Conservation (phyloP, 2,888 invertebrate genomes). For the Atherix ibis region DNA sequence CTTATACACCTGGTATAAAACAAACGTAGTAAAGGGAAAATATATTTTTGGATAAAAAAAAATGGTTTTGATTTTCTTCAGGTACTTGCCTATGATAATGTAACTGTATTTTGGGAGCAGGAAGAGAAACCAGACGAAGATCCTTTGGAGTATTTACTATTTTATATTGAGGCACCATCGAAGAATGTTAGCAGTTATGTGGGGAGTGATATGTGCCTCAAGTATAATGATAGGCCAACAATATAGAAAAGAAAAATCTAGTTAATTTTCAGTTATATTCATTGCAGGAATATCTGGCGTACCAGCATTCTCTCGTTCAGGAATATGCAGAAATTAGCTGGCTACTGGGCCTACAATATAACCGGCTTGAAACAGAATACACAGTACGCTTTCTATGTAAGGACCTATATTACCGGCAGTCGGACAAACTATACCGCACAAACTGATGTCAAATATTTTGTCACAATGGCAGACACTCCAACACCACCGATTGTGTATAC, state of each 20-base stretch:
- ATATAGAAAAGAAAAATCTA: too few species aligned
- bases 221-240: background rate
- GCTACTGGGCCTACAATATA: conserved; percentile 23
- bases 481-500: conserved; percentile 20
- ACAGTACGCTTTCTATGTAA: conserved; percentile 57
- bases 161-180: background rate
- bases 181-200: background rate
- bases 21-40: too few species aligned
- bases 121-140: background rate
- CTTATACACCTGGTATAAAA: too few species aligned
- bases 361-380: conserved; percentile 45
- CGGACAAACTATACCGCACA: background rate
- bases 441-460: conserved; percentile 3
- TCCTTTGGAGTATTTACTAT: background rate
- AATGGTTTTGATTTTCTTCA: too few species aligned
- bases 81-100: conserved; percentile 1
- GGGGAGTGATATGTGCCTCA: background rate
- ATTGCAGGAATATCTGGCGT: conserved; percentile 20
- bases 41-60: too few species aligned
- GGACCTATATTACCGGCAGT: conserved; percentile 1
- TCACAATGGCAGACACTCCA: conserved; percentile 43
- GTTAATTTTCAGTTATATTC: too few species aligned
- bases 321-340: conserved; percentile 10
- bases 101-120: conserved; percentile 7
- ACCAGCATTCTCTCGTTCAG: conserved; percentile 14